A percentile compares a stretch with the other conserved stretches of the same genome.
phyloP scores from a whole-genome alignment of 1,140 invertebrate species.

The Cotesia chilonis region DNA sequence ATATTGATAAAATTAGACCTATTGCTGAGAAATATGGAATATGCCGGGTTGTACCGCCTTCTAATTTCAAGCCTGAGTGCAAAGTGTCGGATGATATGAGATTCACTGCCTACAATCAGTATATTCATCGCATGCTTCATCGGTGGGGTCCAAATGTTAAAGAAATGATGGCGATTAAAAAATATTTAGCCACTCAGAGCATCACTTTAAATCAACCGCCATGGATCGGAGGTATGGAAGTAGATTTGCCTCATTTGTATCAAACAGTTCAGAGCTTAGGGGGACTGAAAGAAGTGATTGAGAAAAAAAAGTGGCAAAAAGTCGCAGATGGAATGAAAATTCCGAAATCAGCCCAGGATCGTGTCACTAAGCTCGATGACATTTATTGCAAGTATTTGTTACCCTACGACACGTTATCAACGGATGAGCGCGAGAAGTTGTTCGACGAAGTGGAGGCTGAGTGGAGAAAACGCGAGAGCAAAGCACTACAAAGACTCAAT shows the following conservation, averaged over 20 bases:
- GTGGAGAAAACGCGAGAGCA: constrained; percentile 73
- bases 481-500: constrained; percentile 66
- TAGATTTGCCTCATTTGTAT: constrained; percentile 88
- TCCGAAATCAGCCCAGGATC: constrained; percentile 82
- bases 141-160: constrained; percentile 90
- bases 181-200: constrained; percentile 81
- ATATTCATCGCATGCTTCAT: constrained; percentile 87
- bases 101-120: constrained; percentile 92
- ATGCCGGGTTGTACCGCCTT: constrained; percentile 88
- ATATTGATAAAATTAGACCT: constrained; percentile 84
- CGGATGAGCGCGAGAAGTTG: constrained; percentile 77
- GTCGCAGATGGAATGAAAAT: constrained; percentile 90
- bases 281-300: constrained; percentile 87
- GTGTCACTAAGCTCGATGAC: constrained; percentile 86
- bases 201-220: constrained; percentile 80
- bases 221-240: constrained; percentile 87
- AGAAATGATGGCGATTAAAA: constrained; percentile 86
- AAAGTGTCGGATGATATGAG: constrained; percentile 85
- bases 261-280: constrained; percentile 86
- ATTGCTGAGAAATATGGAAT: constrained; percentile 86
- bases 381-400: constrained; percentile 94
- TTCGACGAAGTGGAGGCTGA: constrained; percentile 80
- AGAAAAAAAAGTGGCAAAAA: constrained; percentile 89
- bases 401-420: constrained; percentile 87
- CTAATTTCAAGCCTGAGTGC: constrained; percentile 87